Conservation (phyloP, 2,797 vertebrate genomes). For the Molothrus aeneus region DNA sequence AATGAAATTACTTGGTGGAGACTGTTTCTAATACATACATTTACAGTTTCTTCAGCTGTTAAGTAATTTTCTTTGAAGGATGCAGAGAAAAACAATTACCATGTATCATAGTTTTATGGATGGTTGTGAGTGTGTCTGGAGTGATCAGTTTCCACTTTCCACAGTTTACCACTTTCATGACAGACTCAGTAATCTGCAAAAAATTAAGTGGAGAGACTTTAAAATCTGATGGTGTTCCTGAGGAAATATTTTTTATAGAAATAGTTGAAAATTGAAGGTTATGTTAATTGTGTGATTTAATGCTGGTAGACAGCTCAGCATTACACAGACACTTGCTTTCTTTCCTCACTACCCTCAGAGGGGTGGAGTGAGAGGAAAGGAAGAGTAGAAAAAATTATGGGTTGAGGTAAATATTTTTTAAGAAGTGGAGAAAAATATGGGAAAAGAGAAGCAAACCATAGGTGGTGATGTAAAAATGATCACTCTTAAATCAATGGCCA, state of each 20-base stretch:
- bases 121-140: background rate
- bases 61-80: background rate
- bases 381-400: background rate
- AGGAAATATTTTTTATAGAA: background rate
- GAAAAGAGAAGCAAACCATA: background rate
- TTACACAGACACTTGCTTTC: background rate
- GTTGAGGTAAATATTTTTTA: background rate
- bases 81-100: background rate
- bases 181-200: background rate
- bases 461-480: background rate
- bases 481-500: accelerated
- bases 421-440: background rate
- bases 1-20: background rate
- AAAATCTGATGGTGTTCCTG: background rate
- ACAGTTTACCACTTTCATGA: background rate
- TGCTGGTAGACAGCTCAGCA: accelerated
- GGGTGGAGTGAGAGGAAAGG: background rate
- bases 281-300: background rate
- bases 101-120: background rate
- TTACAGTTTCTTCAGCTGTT: background rate
- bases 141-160: background rate
- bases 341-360: accelerated
- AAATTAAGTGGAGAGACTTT: background rate
- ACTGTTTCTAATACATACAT: background rate
- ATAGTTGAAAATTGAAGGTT: background rate